These are phyloP conservation scores for Drosophila bifasciata DNA, from an alignment of 1,140 invertebrate species.

Conservation along the genomic window DNA sequence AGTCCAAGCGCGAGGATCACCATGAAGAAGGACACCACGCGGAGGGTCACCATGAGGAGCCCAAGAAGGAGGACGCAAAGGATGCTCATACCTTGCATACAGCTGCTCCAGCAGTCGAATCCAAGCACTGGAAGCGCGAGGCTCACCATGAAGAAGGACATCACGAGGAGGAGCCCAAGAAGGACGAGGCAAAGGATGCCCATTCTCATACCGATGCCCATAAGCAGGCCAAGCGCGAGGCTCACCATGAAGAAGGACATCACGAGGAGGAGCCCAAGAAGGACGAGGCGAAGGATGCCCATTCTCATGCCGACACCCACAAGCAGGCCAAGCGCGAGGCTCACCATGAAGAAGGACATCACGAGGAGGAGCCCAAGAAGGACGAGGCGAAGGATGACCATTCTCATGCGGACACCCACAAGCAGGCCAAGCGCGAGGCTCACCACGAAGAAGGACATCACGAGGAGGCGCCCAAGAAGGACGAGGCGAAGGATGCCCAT, in stretches of 20 bases:
- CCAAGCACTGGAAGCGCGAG: slow-evolving; percentile 11
- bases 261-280: no score
- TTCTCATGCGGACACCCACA: no score
- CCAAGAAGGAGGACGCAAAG: not conserved
- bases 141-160: not conserved
- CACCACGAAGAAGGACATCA: slow-evolving; percentile 3
- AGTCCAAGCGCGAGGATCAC: slow-evolving; percentile 7
- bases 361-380: no score
- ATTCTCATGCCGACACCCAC: not conserved
- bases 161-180: slow-evolving; percentile 4
- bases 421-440: slow-evolving; percentile 24
- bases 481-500: not conserved
- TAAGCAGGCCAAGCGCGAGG: not conserved
- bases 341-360: no score
- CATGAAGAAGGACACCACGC: slow-evolving; percentile 4
- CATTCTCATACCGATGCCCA: not conserved
- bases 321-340: not conserved
- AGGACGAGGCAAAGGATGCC: not conserved
- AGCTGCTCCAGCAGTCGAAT: no score
- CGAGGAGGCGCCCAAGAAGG: slow-evolving; percentile 1
- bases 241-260: slow-evolving; percentile 7
- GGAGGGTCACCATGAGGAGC: not conserved
- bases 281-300: slow-evolving; percentile 4
- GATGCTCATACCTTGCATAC: no score
- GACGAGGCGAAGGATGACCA: no score